phyloP scores from a whole-genome alignment of 2,797 vertebrate genomes.

The Myotis daubentonii region DNA sequence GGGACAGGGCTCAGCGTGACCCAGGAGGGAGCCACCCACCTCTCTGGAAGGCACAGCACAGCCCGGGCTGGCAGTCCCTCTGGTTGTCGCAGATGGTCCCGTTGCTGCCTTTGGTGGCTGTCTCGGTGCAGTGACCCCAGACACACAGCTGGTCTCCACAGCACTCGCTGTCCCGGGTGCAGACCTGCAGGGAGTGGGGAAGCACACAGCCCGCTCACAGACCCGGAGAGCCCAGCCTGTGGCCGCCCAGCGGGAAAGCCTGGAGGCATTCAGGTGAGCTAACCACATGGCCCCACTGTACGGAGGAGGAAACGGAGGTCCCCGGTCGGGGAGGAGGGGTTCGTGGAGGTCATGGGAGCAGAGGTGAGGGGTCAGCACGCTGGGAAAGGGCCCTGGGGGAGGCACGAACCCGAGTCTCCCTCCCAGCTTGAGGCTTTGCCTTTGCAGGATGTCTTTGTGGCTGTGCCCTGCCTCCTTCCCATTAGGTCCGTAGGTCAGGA shows the following conservation, averaged over 20 bases:
- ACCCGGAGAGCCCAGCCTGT: neutral
- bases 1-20: neutral
- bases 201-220: neutral
- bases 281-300: neutral
- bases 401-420: neutral
- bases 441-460: neutral
- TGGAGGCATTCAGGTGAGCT: neutral
- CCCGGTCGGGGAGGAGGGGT: no score
- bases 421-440: neutral
- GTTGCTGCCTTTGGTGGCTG: conserved; percentile 88
- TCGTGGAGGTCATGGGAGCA: neutral
- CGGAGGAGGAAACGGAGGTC: neutral
- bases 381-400: rapidly evolving
- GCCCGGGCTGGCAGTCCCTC: conserved; percentile 90
- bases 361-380: neutral
- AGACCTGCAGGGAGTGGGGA: conserved; percentile 83
- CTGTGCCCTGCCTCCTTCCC: neutral
- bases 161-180: conserved; percentile 92
- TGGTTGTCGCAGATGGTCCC: conserved; percentile 95
- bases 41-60: conserved; percentile 94
- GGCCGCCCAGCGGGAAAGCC: rapidly evolving
- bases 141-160: conserved; percentile 92
- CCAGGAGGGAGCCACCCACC: conserved; percentile 82
- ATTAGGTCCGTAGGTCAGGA: neutral
- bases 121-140: conserved; percentile 92